Evolutionary conservation across 2,888 invertebrate species (phyloP), one percentile per base, ranked within the genome.

Genomic region (Apantesis nais): DNA sequence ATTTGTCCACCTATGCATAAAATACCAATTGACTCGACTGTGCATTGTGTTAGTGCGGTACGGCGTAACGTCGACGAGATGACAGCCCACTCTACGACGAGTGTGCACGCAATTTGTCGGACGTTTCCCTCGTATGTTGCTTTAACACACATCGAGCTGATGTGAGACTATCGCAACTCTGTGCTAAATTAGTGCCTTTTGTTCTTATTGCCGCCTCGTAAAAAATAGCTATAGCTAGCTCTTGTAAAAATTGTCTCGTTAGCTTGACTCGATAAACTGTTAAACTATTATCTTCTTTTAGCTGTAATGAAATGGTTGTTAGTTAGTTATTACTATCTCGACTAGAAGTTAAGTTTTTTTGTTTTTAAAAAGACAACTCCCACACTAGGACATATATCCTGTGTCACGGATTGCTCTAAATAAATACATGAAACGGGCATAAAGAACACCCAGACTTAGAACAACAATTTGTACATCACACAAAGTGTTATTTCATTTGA

Each of bases 91-190:
- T 71, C 85, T 84, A 86, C 85, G 88, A 62, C 48, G 37, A 68
- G 37, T 85, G 88, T 86, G 82, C 87, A 88, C 84, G 91, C 92
- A 93, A 94, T 93, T 93, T 92, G 92, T 90, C 88, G 88, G 83
- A 84, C 90, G 89, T 91, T 92, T 92, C 90, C 91, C 91, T 89
- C 86, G 89, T 90, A 87, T 91, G 91, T 88, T 87, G 87, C 86
- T 86, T 87, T 88, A 88, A 90, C 91, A 83, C 88, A 88, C 89
- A 88, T 90, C 88, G 83, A 86, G 89, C 91, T 89, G 90, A 92
- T 90, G 87, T 79, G 84, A 85, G 86, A 88, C 90, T 90, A 92
- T 91, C 89, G 91, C 89, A 89, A 88, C 87, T 89, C 86, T 79
- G 83, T 80, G 77, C 86, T 76, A 87, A 91, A 92, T 92, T 91